Base-by-base conservation (phyloP, 1,140 invertebrate genomes). In the Conus ventricosus region DNA sequence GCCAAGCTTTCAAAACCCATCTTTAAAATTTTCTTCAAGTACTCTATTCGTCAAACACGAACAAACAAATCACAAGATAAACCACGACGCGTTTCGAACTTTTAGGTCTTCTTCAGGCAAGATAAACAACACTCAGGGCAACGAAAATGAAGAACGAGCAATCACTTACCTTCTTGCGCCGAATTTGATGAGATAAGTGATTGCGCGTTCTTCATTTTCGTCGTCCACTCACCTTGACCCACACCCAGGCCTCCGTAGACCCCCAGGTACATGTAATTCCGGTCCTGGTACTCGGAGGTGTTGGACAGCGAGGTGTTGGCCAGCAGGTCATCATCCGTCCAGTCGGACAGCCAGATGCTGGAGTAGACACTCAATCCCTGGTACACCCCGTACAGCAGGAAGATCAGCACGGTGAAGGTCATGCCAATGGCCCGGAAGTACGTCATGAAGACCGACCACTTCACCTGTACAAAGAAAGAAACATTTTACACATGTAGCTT, bases 221-320 rank as follows among this genome's bases (percentile, higher is more conserved):
- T 25, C 6, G 7, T 20, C 15, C 39, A 86, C 89, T 78, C 80
- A 95, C 94, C 94, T 90, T 95, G 94, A n/a, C 87, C 90, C 15
- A 92, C 84, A 23, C 95, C 95, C 54, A 95, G 87, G 8, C 80
- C 94, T 60, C 91, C 93, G 90, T 94, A 94, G 15, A 92, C 92
- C 2, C 93, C 93, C 27, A 94, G 91, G 60, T 92, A 94, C 88
- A 92, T 91, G 84, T 92, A 90, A 78, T 94, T 94, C 20, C 86
- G 91, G 78, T 92, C 87, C 57, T 90, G 87, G 88, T 94, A 94
- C 15, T 90, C 85, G 4, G 91, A 89, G 13, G 92, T 92, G 85
- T 92, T 91, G 11, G 91, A 88, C 5, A 91, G 88, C 10, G 71
- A 85, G n/a, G 27, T 81, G 87, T 94, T 92, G 39, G 89, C 90